phyloP scores from a whole-genome alignment of 2,113 vertebrate species.

The Pteropus alecto region DNA sequence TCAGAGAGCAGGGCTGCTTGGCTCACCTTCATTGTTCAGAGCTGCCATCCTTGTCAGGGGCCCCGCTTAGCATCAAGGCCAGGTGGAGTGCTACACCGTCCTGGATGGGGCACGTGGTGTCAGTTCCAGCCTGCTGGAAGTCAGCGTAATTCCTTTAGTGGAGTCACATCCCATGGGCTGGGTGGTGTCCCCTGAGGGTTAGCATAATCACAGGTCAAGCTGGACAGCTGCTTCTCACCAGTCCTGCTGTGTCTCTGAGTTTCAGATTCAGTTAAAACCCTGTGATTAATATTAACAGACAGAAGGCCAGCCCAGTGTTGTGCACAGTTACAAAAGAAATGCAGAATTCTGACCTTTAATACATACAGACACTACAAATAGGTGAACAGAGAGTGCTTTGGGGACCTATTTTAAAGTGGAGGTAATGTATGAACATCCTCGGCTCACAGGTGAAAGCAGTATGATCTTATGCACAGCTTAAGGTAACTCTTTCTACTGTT shows the following conservation, averaged over 20 bases:
- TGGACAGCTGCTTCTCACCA: background rate
- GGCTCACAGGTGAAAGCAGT: background rate
- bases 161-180: background rate
- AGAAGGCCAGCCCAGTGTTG: background rate
- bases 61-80: background rate
- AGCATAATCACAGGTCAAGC: background rate
- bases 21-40: background rate
- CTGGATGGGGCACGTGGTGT: background rate
- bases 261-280: constrained; percentile 23
- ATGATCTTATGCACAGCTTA: background rate
- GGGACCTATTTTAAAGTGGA: background rate
- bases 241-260: background rate
- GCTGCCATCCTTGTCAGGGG: background rate
- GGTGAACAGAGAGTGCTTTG: background rate
- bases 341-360: background rate
- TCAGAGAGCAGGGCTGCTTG: background rate
- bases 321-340: background rate
- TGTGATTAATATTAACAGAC: constrained; percentile 21
- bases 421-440: background rate
- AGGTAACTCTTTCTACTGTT: too few species aligned
- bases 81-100: background rate
- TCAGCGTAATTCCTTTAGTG: background rate
- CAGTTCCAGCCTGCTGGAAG: background rate
- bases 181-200: background rate
- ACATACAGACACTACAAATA: background rate